These are phyloP conservation scores for Elgonia sp. DNA, from an alignment of 2,888 invertebrate genomes.

Conservation along the genomic window DNA sequence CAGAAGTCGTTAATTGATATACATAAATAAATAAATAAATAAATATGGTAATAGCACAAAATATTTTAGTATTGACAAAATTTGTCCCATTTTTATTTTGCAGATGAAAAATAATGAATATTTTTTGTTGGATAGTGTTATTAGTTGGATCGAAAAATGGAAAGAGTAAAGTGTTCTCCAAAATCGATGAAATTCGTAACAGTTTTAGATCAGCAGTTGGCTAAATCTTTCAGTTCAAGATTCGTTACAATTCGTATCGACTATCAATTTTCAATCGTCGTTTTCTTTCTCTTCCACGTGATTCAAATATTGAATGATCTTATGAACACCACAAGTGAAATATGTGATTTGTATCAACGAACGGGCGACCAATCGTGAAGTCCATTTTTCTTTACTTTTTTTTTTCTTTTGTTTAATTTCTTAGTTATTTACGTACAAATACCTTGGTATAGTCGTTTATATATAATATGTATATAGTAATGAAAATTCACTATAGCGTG, in stretches of 20 bases:
- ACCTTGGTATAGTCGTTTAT: slow-evolving; percentile 79
- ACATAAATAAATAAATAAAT: too few relatives aligned
- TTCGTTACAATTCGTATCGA: slow-evolving; percentile 1
- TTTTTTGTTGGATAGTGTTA: neutral
- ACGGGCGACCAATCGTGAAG: slow-evolving; percentile 80
- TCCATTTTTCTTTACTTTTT: slow-evolving; percentile 49
- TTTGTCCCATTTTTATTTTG: too few relatives aligned
- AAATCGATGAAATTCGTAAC: slow-evolving; percentile 20
- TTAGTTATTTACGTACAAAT: slow-evolving; percentile 84
- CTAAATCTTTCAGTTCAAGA: slow-evolving; percentile 49
- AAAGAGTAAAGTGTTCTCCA: slow-evolving; percentile 42
- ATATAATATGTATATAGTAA: slow-evolving; percentile 83
- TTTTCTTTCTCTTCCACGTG: slow-evolving; percentile 56
- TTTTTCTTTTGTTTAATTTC: slow-evolving; percentile 76
- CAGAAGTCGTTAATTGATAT: too few relatives aligned
- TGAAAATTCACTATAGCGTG: slow-evolving; percentile 84
- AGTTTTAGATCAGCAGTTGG: neutral
- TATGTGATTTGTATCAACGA: slow-evolving; percentile 73
- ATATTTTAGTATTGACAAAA: too few relatives aligned
- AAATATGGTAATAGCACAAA: too few relatives aligned
- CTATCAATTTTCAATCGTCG: slow-evolving; percentile 45
- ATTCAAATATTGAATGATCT: slow-evolving; percentile 75
- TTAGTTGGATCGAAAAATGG: slow-evolving; percentile 11
- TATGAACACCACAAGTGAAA: slow-evolving; percentile 79
- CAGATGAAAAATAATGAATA: too few relatives aligned